Base-by-base conservation (phyloP, 30 jellyfish, hydroid and myxozoan species). In the Turritopsis rubra region DNA sequence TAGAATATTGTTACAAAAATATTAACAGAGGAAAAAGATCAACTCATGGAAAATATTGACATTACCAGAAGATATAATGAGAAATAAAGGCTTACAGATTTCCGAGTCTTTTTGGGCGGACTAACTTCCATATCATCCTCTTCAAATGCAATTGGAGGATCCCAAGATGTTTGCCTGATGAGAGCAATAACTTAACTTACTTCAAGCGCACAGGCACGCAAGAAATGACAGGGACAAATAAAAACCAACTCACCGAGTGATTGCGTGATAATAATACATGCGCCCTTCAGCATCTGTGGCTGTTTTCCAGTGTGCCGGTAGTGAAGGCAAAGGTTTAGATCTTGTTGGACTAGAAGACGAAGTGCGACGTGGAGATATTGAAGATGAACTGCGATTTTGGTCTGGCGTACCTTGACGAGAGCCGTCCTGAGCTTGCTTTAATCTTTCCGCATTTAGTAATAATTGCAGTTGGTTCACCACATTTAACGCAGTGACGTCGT, bases 251-350 rank as follows among this genome's bases (percentile, higher is more conserved):
- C 81, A 92, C 98, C 98, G 82, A 24, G 98, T 88, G 19, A 83
- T 70, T 16, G 86, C 82, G 76, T 92, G 98, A 75, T 92, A 92
- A 82, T 92, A 92, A 70, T 92, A 92, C 53, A 92, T 75, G 66
- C 92, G 87, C 52, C 98, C 98, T 71, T 92, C 98, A 4, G 98
- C 92, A 66, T 92, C 98, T 25, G 98, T 92, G 18, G 98, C 98
- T 7, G 98, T 88, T 71, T 87, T 87, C 98, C 98, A 92, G 78
- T 84, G 71, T 1, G 95, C 96, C 28, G 98, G 98, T 66, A 92
- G 77, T 22, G 94, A 71, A 18, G 94, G 79, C 21, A 85, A 23
- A 20, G 93, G 84, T 73, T 92, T 88, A 28, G 96, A 18, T 27
- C 79, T 70, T 30, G 80, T 54, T 1, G 94, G 96, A 31, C 90